A percentile compares a stretch with the other conserved stretches of the same genome.
Evolutionary conservation across 2,113 vertebrate species (phyloP).

Genomic region (Salvator merianae): DNA sequence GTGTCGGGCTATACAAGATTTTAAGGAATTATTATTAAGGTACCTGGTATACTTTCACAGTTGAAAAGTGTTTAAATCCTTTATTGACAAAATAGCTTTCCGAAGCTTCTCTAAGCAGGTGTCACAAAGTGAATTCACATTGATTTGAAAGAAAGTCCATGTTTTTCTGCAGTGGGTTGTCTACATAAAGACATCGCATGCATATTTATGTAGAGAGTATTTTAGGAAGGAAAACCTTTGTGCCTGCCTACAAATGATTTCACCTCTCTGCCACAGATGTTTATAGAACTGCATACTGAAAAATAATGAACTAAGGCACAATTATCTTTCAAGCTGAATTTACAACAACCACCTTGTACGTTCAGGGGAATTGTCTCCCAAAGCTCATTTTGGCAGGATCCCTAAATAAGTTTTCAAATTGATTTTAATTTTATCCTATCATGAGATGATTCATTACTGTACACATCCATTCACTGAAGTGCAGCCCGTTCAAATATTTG

Average conservation of each 20-base stretch:
- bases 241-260: not conserved
- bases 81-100: not conserved
- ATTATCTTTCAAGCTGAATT: conserved; percentile 6
- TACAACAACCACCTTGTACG: not conserved
- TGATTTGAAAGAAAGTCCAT: not conserved
- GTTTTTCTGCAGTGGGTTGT: not conserved
- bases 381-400: conserved; percentile 34
- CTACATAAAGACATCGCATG: not conserved
- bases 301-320: conserved; percentile 2
- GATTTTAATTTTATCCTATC: conserved; percentile 57
- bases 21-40: not conserved
- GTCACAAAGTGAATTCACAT: not conserved
- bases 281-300: not conserved
- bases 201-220: not conserved
- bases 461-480: conserved; percentile 18
- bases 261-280: not conserved
- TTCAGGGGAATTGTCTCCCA: conserved; percentile 9
- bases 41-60: not conserved
- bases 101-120: not conserved
- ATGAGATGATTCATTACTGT: conserved; percentile 48
- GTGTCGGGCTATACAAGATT: no score
- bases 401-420: conserved; percentile 52
- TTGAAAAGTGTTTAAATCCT: not conserved
- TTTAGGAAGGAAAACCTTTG: conserved; percentile 23
- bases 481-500: conserved; percentile 61